Conservation (phyloP, 2,113 vertebrate genomes). For the Arenaria interpres region DNA sequence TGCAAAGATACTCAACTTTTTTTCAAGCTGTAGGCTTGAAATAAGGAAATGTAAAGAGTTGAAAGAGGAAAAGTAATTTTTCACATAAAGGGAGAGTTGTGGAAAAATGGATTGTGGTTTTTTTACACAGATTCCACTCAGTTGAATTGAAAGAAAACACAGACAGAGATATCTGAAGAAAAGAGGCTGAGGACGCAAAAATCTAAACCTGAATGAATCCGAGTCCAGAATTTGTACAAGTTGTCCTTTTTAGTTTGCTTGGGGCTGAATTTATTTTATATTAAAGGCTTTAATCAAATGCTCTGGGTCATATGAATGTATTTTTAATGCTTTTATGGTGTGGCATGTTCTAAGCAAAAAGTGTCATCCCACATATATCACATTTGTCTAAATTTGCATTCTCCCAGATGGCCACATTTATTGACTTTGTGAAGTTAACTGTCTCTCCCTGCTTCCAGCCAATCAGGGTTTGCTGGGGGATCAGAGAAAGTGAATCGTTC, state of each 20-base stretch:
- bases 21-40: background rate
- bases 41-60: background rate
- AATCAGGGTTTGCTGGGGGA: background rate
- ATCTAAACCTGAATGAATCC: conserved; percentile 25
- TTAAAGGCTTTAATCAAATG: conserved; percentile 41
- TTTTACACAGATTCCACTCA: background rate
- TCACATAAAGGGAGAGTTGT: background rate
- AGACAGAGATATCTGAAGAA: background rate
- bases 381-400: conserved; percentile 46
- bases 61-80: background rate
- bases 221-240: background rate
- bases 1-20: background rate
- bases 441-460: background rate
- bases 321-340: conserved; percentile 45
- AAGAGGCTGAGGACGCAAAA: background rate
- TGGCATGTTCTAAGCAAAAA: conserved; percentile 51
- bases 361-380: conserved; percentile 34
- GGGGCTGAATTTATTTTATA: conserved; percentile 37
- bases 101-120: background rate
- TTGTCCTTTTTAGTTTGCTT: background rate
- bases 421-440: conserved; percentile 27
- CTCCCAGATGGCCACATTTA: conserved; percentile 37
- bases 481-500: background rate
- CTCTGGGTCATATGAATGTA: conserved; percentile 30
- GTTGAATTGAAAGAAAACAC: background rate